Base-by-base conservation (phyloP, 1,140 invertebrate species). In the Andrena cerasifolii region DNA sequence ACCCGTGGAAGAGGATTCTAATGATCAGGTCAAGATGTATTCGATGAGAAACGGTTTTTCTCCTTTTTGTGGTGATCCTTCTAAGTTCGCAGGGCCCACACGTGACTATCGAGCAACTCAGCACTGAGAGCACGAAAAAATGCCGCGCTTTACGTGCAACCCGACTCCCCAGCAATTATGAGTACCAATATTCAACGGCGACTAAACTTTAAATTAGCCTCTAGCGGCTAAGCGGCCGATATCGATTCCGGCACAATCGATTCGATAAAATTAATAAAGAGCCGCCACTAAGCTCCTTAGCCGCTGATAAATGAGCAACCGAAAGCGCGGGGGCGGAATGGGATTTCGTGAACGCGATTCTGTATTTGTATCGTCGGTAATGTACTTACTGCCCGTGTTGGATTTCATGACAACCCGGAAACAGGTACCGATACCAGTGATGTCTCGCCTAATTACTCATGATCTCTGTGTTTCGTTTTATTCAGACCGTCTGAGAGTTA, bases 261-360 rank as follows among this genome's bases (percentile, higher is more conserved):
- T 67, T 79, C 84, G 82, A 89, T 88, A 87, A 87, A 89, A 89
- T 88, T 88, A 87, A 89, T 87, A 88, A 88, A 87, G 84, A 85
- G 85, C 84, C 79, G 61, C 79, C 74, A 71, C 16, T 88, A 87
- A 88, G 87, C 87, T 86, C 62, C 83, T 85, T 83, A 87, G 54
- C 58, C 63, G 43, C 61, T 80, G 83, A 85, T 84, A 84, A 85
- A 80, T 82, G 82, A 73, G 63, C 51, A 62, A 33, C 51, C 21
- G 61, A 49, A 21, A 66, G 33, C 16, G 67, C 33, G 21, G 31
- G 8, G 65, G 18, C 16, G 14, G 28, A 16, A 24, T 6, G 18
- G 61, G 45, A 79, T 45, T 71, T 61, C 74, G 51, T 59, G 72
- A 84, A 81, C 71, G 65, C 74, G 82, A 83, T 81, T 84, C 78